Evolutionary conservation across 2,113 vertebrate species (phyloP).

Genomic region (Pycnonotus jocosus): DNA sequence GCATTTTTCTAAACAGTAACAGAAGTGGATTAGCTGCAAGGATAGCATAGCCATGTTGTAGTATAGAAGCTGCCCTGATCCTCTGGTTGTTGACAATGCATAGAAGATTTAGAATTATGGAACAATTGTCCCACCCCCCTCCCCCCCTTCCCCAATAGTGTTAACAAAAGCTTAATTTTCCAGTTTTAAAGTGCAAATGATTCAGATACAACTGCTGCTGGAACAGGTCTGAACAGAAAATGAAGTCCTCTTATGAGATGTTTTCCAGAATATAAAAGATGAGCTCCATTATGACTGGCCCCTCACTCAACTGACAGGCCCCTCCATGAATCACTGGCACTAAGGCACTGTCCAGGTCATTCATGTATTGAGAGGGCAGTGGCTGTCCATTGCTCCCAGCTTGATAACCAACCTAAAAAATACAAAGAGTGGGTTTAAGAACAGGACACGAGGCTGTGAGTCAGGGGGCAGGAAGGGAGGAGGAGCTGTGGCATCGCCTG

Average conservation of each 20-base stretch:
- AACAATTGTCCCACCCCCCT: slow-evolving; percentile 66
- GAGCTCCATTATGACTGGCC: slow-evolving; percentile 90
- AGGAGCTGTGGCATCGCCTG: neutral
- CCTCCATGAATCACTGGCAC: slow-evolving; percentile 92
- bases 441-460: neutral
- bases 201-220: slow-evolving; percentile 75
- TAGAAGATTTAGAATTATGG: slow-evolving; percentile 85
- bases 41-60: slow-evolving; percentile 73
- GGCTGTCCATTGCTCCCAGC: slow-evolving; percentile 93
- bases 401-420: slow-evolving; percentile 87
- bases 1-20: slow-evolving; percentile 68
- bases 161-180: slow-evolving; percentile 83
- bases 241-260: slow-evolving; percentile 82
- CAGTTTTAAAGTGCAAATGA: slow-evolving; percentile 89
- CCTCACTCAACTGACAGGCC: slow-evolving; percentile 85
- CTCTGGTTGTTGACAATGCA: slow-evolving; percentile 79
- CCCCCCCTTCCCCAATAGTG: slow-evolving; percentile 65
- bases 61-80: slow-evolving; percentile 74
- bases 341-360: slow-evolving; percentile 90
- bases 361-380: slow-evolving; percentile 90
- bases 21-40: slow-evolving; percentile 71
- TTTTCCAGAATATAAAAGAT: slow-evolving; percentile 98
- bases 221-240: slow-evolving; percentile 72
- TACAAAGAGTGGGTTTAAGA: slow-evolving; percentile 1
- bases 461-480: neutral